Base-by-base conservation (phyloP, 2,113 vertebrate species). In the Steatornis caripensis region DNA sequence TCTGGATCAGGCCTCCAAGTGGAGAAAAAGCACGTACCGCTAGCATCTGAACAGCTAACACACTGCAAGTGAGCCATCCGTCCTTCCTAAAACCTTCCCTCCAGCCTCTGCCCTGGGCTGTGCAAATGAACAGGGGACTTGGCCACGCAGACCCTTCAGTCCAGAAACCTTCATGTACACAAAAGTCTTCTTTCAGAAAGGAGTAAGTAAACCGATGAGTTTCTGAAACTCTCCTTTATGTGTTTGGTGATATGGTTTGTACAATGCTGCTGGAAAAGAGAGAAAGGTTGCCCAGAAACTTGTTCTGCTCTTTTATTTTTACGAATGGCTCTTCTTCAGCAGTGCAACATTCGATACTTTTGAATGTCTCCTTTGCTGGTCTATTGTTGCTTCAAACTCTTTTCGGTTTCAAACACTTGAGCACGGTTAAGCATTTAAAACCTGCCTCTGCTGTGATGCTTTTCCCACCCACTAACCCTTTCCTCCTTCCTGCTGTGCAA, bases 351-450 rank as follows among this genome's bases (percentile, higher is more conserved):
- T 69, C 79, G 79, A 53, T 15, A 18, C 45, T 62, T 83, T 3
- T 81, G 58, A 84, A 84, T 46, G 66, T 51, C 51, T 92, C 64
- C 62, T 36, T 85, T 82, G n/a, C 66, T 78, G 66, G 53, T 3
- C 12, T 91, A 78, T 53, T 97, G 90, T 76, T 93, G 85, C 91
- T 97, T 92, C 66, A 92, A 95, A 95, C 58, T 92, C 74, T 92
- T 66, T 93, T 89, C 22, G 79, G 74, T 74, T 93, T 93, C 83
- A 71, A 96, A 74, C 72, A 68, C 75, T 83, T 87, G 75, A 96
- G 65, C 80, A 79, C 90, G 89, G 81, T 54, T 89, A 87, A 65
- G 71, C 37, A 41, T 70, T 87, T 48, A 39, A 85, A 96, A 77
- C 57, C 82, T 84, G 77, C 51, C 69, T 8, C 8, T 87, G 46